Evolutionary conservation across 1,140 invertebrate genomes (phyloP).

Genomic region (Drosophila punjabiensis): DNA sequence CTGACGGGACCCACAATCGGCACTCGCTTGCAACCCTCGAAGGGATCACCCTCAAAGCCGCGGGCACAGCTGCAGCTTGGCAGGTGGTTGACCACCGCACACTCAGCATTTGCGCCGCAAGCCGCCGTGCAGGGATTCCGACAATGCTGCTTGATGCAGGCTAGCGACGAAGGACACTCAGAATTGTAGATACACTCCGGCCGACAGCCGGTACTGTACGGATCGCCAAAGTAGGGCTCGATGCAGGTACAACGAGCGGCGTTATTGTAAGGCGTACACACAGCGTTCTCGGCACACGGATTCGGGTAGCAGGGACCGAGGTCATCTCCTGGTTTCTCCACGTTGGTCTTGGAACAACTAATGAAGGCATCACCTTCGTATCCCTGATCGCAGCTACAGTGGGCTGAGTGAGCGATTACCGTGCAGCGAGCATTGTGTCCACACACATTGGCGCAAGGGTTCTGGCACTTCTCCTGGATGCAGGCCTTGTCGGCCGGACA

Average conservation of each 20-base stretch:
- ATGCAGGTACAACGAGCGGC: conserved; percentile 92
- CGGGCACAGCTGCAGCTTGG: conserved; percentile 92
- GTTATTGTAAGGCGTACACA: conserved; percentile 90
- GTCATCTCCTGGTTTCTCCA: conserved; percentile 78
- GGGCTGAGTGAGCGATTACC: conserved; percentile 92
- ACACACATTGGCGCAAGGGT: conserved; percentile 91
- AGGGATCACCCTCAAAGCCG: conserved; percentile 93
- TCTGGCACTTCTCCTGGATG: conserved; percentile 91
- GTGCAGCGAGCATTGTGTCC: conserved; percentile 92
- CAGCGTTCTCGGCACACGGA: conserved; percentile 93
- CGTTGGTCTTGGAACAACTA: conserved; percentile 88
- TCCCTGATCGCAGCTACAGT: conserved; percentile 91
- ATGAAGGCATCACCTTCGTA: conserved; percentile 94
- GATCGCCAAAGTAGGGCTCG: conserved; percentile 94
- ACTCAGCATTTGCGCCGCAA: conserved; percentile 92
- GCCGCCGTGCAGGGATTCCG: conserved; percentile 94
- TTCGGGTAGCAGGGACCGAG: conserved; percentile 91
- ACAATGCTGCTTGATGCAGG: conserved; percentile 94
- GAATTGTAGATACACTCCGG: conserved; percentile 92
- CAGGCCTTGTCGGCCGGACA: conserved; percentile 91
- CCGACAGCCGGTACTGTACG: conserved; percentile 91
- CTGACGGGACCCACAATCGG: conserved; percentile 86
- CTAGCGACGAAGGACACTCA: conserved; percentile 92
- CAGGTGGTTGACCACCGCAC: conserved; percentile 92
- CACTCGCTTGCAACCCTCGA: conserved; percentile 90